Conservation (phyloP, 2,113 vertebrate species). For the Haemorhous mexicanus region DNA sequence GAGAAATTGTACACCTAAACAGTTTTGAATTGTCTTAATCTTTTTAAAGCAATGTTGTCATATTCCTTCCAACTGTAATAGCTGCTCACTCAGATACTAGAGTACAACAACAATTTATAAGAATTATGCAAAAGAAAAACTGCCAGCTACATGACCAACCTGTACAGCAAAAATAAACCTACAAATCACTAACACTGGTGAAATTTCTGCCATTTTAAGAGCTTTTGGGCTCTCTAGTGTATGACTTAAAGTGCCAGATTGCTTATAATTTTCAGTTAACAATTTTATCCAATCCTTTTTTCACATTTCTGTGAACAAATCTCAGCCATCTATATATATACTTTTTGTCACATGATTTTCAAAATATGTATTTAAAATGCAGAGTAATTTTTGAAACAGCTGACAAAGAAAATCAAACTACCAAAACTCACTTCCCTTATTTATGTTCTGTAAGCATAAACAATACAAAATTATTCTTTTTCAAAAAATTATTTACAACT, state of each 20-base stretch:
- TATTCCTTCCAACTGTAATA: conserved; percentile 10
- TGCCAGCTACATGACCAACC: conserved; percentile 43
- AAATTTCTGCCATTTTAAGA: conserved; percentile 60
- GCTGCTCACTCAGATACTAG: conserved; percentile 9
- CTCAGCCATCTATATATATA: not conserved
- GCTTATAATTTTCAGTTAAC: conserved; percentile 60
- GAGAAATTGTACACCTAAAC: not conserved
- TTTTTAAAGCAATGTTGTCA: not conserved
- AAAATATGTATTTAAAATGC: not conserved
- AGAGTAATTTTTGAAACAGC: not conserved
- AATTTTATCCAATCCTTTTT: conserved; percentile 21
- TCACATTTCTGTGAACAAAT: not conserved
- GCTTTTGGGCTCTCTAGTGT: conserved; percentile 63
- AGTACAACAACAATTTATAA: conserved; percentile 44
- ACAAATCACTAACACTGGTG: conserved; percentile 44
- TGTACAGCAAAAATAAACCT: conserved; percentile 46
- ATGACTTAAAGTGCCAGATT: conserved; percentile 46
- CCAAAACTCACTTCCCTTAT: not conserved
- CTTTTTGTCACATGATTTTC: not conserved
- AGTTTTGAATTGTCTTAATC: not conserved
- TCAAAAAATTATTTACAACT: not conserved
- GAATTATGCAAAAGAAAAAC: conserved; percentile 28
- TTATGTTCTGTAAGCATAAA: not conserved
- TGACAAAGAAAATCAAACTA: not conserved
- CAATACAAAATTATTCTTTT: not conserved